Percentiles rank a stretch among this genome's conserved stretches.
These are phyloP conservation scores for Siderastrea siderea DNA, from an alignment of 92 coral and sea anemone genomes.

Conservation along the genomic window DNA sequence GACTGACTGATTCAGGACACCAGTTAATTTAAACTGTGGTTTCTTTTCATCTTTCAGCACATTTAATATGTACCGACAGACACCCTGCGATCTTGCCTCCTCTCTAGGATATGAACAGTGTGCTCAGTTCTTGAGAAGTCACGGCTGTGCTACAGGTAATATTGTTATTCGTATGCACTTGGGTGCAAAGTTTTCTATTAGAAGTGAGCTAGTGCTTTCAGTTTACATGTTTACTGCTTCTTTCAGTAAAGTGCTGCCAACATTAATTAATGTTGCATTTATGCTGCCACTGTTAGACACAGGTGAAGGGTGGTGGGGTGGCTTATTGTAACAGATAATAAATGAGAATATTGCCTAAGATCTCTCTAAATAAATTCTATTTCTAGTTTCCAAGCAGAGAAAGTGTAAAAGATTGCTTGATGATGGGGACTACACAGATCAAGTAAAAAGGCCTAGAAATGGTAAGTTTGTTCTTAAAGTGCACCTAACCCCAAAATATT, in stretches of 20 bases:
- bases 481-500: not conserved
- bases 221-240: too few species aligned
- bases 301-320: too few species aligned
- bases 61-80: conserved; percentile 81
- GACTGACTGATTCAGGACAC: too few species aligned
- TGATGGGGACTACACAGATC: conserved; percentile 58
- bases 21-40: not conserved
- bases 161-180: not conserved
- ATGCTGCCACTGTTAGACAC: too few species aligned
- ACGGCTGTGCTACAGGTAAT: conserved; percentile 49
- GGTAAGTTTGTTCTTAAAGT: conserved; percentile 39
- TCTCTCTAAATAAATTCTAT: not conserved
- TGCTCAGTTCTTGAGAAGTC: conserved; percentile 63
- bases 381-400: conserved; percentile 62
- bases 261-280: too few species aligned
- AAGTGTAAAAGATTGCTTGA: conserved; percentile 76
- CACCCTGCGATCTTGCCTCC: conserved; percentile 86
- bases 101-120: conserved; percentile 81
- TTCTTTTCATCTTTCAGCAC: conserved; percentile 52
- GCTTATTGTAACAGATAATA: too few species aligned
- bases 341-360: not conserved
- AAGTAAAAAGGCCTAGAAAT: conserved; percentile 67
- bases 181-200: too few species aligned
- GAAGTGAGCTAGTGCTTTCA: too few species aligned
- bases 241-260: too few species aligned